Conservation (phyloP, 2,888 invertebrate species). For the Arrhopalites spinosus region DNA sequence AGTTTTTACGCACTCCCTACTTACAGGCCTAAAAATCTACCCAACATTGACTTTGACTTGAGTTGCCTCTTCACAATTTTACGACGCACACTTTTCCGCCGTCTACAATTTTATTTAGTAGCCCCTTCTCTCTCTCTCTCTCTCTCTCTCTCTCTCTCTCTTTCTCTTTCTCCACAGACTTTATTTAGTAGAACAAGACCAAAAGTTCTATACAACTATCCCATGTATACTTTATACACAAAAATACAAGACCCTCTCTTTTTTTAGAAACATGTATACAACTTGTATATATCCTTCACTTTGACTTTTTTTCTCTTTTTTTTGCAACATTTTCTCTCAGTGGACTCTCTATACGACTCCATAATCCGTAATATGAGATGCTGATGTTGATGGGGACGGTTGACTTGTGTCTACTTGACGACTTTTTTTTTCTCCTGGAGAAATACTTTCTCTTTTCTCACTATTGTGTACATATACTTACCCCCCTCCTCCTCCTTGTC, state of each 20-base stretch:
- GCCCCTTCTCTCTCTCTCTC: not conserved
- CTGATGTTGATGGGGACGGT: slow-evolving; percentile 24
- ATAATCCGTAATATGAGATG: slow-evolving; percentile 31
- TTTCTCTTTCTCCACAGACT: not conserved
- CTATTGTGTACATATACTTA: not conserved
- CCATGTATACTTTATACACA: no score
- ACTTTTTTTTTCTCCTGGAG: no score
- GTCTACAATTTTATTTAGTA: slow-evolving; percentile 26
- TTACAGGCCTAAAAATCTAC: slow-evolving; percentile 18
- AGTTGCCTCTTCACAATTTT: slow-evolving; percentile 36
- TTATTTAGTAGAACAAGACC: not conserved
- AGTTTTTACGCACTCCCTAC: slow-evolving; percentile 14
- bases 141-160: not conserved
- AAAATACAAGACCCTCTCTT: no score
- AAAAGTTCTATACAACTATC: no score
- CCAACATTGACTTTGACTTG: slow-evolving; percentile 33
- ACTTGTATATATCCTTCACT: not conserved
- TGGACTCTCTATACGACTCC: not conserved
- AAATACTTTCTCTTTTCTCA: not conserved
- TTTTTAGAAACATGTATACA: no score
- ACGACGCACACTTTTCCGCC: slow-evolving; percentile 29
- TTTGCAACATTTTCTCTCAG: not conserved
- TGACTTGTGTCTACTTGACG: slow-evolving; percentile 12
- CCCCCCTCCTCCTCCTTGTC: not conserved
- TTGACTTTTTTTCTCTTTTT: no score